A percentile compares a stretch with the other conserved stretches of the same genome.
phyloP scores from a whole-genome alignment of 2,113 vertebrate genomes.

The Nothobranchius kuhntae region DNA sequence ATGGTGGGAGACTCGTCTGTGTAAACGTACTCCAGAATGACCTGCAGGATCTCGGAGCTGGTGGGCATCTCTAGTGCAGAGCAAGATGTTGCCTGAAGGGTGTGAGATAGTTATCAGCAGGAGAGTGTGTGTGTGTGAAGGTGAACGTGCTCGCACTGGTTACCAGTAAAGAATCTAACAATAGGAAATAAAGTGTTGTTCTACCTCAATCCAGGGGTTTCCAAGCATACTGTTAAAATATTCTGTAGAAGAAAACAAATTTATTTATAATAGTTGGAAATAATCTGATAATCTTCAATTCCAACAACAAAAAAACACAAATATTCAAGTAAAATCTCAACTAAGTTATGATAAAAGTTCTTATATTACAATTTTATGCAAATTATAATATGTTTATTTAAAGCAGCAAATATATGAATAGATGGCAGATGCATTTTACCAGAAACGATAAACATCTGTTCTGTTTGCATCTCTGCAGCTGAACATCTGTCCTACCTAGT shows the following conservation, averaged over 20 bases:
- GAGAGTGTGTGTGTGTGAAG: rapidly evolving
- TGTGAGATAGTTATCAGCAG: constrained; percentile 7
- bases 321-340: neutral
- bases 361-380: too few relatives aligned
- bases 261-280: too few relatives aligned
- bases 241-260: constrained; percentile 76
- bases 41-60: constrained; percentile 88
- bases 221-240: constrained; percentile 98
- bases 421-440: neutral
- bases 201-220: constrained; percentile 97
- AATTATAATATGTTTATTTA: too few relatives aligned
- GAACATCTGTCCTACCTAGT: constrained; percentile 83
- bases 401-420: neutral
- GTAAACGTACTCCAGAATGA: constrained; percentile 94
- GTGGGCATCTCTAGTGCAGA: constrained; percentile 91
- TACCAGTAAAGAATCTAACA: neutral
- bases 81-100: constrained; percentile 87
- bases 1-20: constrained; percentile 89
- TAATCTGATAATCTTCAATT: neutral
- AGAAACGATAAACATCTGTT: neutral
- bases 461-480: neutral
- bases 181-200: constrained; percentile 1
- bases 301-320: neutral
- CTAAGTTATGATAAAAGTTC: too few relatives aligned
- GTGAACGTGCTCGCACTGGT: neutral